A percentile compares a stretch with the other conserved stretches of the same genome.
Conservation (phyloP, 2,113 vertebrate species). For the Neodon shergylaensis region DNA sequence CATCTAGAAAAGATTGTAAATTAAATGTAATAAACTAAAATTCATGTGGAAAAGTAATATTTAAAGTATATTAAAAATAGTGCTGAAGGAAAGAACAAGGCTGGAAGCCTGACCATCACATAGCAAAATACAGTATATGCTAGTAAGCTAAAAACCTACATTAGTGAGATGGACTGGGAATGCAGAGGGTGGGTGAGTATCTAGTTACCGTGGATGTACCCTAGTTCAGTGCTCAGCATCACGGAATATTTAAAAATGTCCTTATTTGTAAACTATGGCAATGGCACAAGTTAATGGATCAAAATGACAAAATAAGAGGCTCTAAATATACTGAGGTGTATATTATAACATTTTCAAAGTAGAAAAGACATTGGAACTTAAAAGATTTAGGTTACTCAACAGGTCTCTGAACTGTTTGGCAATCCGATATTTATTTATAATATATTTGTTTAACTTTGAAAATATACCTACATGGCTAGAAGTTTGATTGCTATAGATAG, state of each 20-base stretch:
- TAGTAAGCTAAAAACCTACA: not conserved
- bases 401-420: too few relatives aligned
- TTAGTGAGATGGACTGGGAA: not conserved
- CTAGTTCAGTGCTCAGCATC: too few relatives aligned
- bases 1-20: not conserved
- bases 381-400: not conserved
- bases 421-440: too few relatives aligned
- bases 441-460: too few relatives aligned
- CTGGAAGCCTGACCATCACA: accelerated
- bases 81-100: not conserved
- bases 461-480: too few relatives aligned
- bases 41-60: not conserved
- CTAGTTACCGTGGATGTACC: not conserved
- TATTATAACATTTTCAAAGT: not conserved
- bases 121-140: not conserved
- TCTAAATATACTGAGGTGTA: not conserved
- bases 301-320: not conserved
- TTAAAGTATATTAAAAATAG: not conserved
- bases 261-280: not conserved
- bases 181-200: not conserved
- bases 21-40: not conserved
- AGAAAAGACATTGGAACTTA: not conserved
- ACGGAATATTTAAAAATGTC: not conserved
- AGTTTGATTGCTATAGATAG: too few relatives aligned
- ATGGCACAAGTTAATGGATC: not conserved